Conservation (phyloP, 2,113 vertebrate species). For the Dromiciops gliroides region DNA sequence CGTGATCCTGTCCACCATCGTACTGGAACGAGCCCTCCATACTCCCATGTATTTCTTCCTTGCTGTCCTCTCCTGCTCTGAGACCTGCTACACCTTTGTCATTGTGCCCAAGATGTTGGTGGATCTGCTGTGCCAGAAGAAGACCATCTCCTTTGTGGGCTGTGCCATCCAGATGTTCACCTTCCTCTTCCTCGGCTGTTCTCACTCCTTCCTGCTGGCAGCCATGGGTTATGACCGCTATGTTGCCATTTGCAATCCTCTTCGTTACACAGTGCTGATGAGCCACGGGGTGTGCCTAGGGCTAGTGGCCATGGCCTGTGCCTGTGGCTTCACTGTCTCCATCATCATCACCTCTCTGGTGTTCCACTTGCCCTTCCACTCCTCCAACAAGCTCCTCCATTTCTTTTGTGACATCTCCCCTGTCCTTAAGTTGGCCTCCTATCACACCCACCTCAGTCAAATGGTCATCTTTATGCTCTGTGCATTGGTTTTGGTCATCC, state of each 20-base stretch:
- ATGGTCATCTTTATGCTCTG: conserved; percentile 66
- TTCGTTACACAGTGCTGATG: conserved; percentile 65
- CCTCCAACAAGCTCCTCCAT: conserved; percentile 63
- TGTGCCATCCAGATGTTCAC: conserved; percentile 73
- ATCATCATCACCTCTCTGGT: conserved; percentile 61
- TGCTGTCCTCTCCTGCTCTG: conserved; percentile 61
- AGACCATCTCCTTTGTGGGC: conserved; percentile 70
- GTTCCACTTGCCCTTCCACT: conserved; percentile 60
- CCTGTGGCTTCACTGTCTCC: conserved; percentile 60
- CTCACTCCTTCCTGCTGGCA: conserved; percentile 70
- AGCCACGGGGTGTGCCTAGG: conserved; percentile 5
- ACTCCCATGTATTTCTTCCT: conserved; percentile 77
- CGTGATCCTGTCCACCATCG: conserved; percentile 57
- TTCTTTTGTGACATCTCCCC: conserved; percentile 76
- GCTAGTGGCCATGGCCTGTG: conserved; percentile 49
- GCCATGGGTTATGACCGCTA: conserved; percentile 72
- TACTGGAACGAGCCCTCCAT: conserved; percentile 62
- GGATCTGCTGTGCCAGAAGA: conserved; percentile 61
- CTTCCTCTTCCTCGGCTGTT: conserved; percentile 73
- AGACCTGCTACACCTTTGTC: conserved; percentile 69
- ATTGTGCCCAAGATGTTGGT: conserved; percentile 75
- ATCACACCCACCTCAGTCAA: conserved; percentile 32
- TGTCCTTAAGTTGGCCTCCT: conserved; percentile 64
- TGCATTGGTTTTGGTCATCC: conserved; percentile 50
- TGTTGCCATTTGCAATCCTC: conserved; percentile 68